Percentiles rank a stretch among this genome's conserved stretches.
phyloP scores from a whole-genome alignment of 64 coral and sea anemone species.

The Porites lutea region DNA sequence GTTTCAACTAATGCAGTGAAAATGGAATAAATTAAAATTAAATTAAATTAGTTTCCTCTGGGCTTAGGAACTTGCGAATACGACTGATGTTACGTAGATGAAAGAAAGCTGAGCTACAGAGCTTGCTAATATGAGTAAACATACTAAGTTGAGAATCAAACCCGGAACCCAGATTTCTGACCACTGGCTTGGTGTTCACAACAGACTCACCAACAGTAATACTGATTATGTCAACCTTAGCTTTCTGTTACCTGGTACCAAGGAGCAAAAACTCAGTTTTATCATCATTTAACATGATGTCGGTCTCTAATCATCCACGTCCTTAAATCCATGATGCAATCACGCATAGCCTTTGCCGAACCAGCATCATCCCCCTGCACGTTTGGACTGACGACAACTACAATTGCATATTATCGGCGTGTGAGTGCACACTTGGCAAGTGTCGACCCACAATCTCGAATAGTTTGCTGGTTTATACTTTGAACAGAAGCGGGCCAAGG shows the following conservation, averaged over 20 bases:
- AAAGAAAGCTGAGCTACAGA: constrained; percentile 44
- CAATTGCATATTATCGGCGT: too few relatives aligned
- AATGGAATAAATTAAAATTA: too few relatives aligned
- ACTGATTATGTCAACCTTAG: neutral
- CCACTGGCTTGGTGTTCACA: neutral
- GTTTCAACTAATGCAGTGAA: too few relatives aligned
- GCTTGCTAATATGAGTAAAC: constrained; percentile 39
- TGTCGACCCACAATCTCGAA: too few relatives aligned
- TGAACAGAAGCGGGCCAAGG: too few relatives aligned
- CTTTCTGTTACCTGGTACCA: constrained; percentile 16
- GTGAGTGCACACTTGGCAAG: too few relatives aligned
- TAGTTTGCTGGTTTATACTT: too few relatives aligned
- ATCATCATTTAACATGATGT: neutral
- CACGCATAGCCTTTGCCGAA: too few relatives aligned
- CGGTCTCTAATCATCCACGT: too few relatives aligned
- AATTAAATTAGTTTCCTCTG: neutral
- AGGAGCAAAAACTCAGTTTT: constrained; percentile 49
- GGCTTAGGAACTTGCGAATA: constrained; percentile 21
- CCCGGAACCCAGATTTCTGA: constrained; percentile 28
- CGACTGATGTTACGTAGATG: constrained; percentile 41
- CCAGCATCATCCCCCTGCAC: too few relatives aligned
- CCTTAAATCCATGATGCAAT: too few relatives aligned
- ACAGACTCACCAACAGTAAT: neutral
- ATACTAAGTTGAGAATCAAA: constrained; percentile 52
- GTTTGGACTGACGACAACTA: too few relatives aligned